These are phyloP conservation scores for Mimas tiliae DNA, from an alignment of 2,888 invertebrate species.

Conservation along the genomic window DNA sequence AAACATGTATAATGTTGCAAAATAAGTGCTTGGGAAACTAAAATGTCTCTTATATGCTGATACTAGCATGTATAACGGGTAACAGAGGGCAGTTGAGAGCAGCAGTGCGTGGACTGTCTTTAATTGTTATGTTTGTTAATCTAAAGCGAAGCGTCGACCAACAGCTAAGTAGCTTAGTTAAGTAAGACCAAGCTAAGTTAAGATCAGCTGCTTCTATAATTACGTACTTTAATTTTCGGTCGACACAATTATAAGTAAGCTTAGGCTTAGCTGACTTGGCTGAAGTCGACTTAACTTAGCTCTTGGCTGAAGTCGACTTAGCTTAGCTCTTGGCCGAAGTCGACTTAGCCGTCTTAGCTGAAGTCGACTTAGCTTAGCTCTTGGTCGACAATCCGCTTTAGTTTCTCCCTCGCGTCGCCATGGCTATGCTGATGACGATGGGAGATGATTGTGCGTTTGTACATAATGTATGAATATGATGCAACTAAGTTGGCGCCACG, in stretches of 20 bases:
- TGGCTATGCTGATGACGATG: not conserved
- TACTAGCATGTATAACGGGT: constrained; percentile 4
- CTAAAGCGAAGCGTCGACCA: not conserved
- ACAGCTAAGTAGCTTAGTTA: not conserved
- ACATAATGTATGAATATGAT: not conserved
- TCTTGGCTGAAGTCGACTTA: no score
- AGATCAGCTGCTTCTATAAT: no score
- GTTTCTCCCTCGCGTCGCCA: constrained; percentile 6
- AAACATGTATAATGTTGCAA: no score
- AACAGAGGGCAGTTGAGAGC: not conserved
- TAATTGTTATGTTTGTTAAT: not conserved
- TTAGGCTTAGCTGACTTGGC: no score
- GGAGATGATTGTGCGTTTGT: not conserved
- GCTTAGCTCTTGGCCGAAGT: no score
- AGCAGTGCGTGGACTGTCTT: not conserved
- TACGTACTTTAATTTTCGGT: no score
- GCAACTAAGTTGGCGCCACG: not conserved
- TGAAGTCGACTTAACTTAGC: no score
- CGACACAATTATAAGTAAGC: no score
- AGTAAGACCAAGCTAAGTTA: not conserved
- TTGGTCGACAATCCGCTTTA: not conserved
- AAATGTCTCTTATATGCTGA: not conserved
- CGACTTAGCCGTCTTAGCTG: no score
- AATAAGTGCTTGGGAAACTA: not conserved
- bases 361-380: not conserved